phyloP scores from a whole-genome alignment of 2,797 vertebrate species.

The Anniella stebbinsi region DNA sequence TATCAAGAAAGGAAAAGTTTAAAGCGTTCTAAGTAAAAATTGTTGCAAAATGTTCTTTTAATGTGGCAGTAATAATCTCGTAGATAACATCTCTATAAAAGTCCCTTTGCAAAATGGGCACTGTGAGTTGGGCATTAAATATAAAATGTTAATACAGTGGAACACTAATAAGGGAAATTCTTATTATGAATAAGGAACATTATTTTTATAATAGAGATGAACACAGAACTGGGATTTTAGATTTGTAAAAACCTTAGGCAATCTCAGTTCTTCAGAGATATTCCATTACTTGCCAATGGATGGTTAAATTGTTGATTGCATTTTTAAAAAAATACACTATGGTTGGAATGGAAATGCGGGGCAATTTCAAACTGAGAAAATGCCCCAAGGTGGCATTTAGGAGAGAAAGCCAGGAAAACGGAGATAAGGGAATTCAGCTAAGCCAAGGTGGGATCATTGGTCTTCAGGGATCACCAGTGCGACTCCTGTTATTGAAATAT shows the following conservation, averaged over 20 bases:
- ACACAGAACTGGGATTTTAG: slow-evolving; percentile 30
- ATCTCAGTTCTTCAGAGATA: slow-evolving; percentile 13
- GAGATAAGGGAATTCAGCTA: background rate
- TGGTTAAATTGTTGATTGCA: background rate
- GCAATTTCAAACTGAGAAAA: slow-evolving; percentile 8
- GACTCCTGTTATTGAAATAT: background rate
- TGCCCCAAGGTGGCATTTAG: background rate
- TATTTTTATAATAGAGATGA: background rate
- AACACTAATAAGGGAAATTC: slow-evolving; percentile 43
- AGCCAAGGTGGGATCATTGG: background rate
- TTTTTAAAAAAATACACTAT: background rate
- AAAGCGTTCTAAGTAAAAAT: slow-evolving; percentile 31
- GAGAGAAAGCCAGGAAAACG: background rate
- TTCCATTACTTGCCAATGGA: slow-evolving; percentile 23
- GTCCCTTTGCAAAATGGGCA: slow-evolving; percentile 25
- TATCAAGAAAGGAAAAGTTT: slow-evolving; percentile 7
- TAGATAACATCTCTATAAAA: slow-evolving; percentile 33
- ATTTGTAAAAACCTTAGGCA: slow-evolving; percentile 17
- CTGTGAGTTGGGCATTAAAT: slow-evolving; percentile 27
- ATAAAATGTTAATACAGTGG: slow-evolving; percentile 35
- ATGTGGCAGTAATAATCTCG: slow-evolving; percentile 12
- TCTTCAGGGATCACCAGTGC: background rate
- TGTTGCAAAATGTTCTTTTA: slow-evolving; percentile 50
- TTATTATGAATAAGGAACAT: slow-evolving; percentile 24
- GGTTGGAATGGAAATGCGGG: background rate